These are phyloP conservation scores for Nemopilema nomurai DNA, from an alignment of 30 jellyfish, hydroid and myxozoan species.

Conservation along the genomic window DNA sequence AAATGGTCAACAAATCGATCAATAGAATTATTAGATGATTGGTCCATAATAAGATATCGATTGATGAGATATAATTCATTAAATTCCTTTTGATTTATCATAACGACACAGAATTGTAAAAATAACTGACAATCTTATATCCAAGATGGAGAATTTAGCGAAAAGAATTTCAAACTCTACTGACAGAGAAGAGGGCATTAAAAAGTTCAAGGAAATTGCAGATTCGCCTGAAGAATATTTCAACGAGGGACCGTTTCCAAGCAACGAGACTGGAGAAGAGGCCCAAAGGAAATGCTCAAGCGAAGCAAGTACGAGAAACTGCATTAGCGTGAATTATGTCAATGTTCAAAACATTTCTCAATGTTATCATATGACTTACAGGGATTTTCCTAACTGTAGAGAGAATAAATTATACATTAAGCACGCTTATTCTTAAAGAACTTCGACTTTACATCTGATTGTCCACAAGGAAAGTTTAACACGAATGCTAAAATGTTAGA, in stretches of 20 bases:
- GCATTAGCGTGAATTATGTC: background rate
- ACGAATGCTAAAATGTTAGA: too few species aligned
- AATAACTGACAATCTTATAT: background rate
- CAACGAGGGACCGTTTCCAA: conserved; percentile 79
- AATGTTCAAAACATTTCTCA: background rate
- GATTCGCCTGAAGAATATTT: conserved; percentile 44
- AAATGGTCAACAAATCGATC: background rate
- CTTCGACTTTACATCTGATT: too few species aligned
- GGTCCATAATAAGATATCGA: too few species aligned
- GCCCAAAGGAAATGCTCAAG: conserved; percentile 71
- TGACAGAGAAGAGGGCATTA: conserved; percentile 50
- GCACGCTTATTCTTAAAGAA: too few species aligned
- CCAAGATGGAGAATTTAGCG: conserved; percentile 63
- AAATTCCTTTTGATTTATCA: background rate
- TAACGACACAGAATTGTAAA: background rate
- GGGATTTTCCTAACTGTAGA: background rate
- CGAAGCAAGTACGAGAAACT: conserved; percentile 43
- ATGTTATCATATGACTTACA: background rate
- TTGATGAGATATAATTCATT: background rate
- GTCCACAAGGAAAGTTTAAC: too few species aligned
- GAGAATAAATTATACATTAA: background rate
- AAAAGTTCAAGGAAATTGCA: conserved; percentile 54
- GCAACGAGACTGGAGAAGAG: conserved; percentile 63
- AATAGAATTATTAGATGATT: background rate
- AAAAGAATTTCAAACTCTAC: conserved; percentile 41